A percentile compares a stretch with the other conserved stretches of the same genome.
These are phyloP conservation scores for Hypomecis atomaria DNA, from an alignment of 2,888 invertebrate genomes.

Conservation along the genomic window DNA sequence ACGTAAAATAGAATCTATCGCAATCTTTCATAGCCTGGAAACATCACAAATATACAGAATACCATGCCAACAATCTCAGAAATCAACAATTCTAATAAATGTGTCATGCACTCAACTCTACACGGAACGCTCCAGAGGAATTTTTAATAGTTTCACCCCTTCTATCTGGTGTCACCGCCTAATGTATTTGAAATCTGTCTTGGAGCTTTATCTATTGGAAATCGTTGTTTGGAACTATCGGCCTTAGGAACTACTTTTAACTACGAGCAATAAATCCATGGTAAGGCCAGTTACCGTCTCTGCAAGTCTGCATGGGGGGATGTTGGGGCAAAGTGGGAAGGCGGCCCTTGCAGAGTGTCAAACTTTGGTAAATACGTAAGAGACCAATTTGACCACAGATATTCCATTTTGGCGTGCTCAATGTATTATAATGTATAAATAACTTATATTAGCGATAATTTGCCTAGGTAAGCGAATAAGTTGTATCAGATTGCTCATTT, in stretches of 20 bases:
- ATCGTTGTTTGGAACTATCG: constrained; percentile 82
- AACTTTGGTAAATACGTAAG: too few relatives aligned
- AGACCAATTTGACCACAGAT: too few relatives aligned
- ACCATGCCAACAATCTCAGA: constrained; percentile 38
- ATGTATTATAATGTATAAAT: too few relatives aligned
- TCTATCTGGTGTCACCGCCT: constrained; percentile 64
- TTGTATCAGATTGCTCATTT: too few relatives aligned
- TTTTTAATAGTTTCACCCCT: constrained; percentile 79
- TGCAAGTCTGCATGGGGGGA: constrained; percentile 72
- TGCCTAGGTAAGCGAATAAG: too few relatives aligned
- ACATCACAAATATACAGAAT: constrained; percentile 19
- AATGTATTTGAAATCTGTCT: constrained; percentile 84
- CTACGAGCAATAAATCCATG: constrained; percentile 80
- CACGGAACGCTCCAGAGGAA: constrained; percentile 61
- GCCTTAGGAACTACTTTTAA: constrained; percentile 80
- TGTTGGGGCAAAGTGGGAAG: constrained; percentile 44
- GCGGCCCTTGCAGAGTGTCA: background rate
- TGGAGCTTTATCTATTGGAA: constrained; percentile 80
- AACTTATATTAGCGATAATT: too few relatives aligned
- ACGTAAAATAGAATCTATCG: constrained; percentile 15
- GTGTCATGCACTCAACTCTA: constrained; percentile 69
- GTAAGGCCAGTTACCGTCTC: constrained; percentile 69
- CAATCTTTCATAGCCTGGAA: constrained; percentile 6
- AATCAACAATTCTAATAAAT: constrained; percentile 67
- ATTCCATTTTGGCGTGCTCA: too few relatives aligned